Percentiles rank a stretch among this genome's conserved stretches.
Conservation (phyloP, 2,888 invertebrate genomes). For the Drosophila tanythrix region DNA sequence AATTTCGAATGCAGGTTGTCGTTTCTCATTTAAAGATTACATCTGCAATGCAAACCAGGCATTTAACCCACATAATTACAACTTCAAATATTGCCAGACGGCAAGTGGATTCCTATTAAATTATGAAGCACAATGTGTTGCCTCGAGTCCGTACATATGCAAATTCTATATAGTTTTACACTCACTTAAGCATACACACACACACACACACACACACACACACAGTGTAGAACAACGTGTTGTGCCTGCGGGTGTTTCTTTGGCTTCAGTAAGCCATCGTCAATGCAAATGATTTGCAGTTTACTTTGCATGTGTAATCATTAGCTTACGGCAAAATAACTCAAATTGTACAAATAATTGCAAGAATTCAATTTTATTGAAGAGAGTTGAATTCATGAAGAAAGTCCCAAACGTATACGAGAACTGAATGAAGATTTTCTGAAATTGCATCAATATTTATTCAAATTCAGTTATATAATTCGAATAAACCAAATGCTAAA, state of each 20-base stretch:
- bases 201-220: constrained; percentile 11
- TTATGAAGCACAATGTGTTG: constrained; percentile 14
- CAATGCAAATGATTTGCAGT: constrained; percentile 43
- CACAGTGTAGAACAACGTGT: constrained; percentile 21
- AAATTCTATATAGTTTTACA: constrained; percentile 3
- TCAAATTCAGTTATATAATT: not conserved
- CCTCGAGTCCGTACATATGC: not conserved
- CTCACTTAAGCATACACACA: constrained; percentile 14
- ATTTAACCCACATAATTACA: not conserved
- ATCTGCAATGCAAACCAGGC: constrained; percentile 1
- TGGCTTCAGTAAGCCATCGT: constrained; percentile 13
- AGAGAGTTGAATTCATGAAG: not conserved
- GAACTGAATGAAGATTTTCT: not conserved
- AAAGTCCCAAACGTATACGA: not conserved
- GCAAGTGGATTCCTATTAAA: not conserved
- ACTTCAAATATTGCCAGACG: not conserved
- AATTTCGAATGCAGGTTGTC: not conserved
- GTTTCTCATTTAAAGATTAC: constrained; percentile 7
- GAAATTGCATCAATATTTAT: not conserved
- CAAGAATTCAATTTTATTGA: not conserved
- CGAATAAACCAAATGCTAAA: not conserved
- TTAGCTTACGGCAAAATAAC: not conserved
- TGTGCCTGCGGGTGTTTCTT: constrained; percentile 9
- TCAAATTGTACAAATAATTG: not conserved
- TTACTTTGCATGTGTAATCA: constrained; percentile 7